Percentiles rank a stretch among this genome's conserved stretches.
Evolutionary conservation across 2,888 invertebrate genomes (phyloP).

Genomic region (Punctoribates punctum): DNA sequence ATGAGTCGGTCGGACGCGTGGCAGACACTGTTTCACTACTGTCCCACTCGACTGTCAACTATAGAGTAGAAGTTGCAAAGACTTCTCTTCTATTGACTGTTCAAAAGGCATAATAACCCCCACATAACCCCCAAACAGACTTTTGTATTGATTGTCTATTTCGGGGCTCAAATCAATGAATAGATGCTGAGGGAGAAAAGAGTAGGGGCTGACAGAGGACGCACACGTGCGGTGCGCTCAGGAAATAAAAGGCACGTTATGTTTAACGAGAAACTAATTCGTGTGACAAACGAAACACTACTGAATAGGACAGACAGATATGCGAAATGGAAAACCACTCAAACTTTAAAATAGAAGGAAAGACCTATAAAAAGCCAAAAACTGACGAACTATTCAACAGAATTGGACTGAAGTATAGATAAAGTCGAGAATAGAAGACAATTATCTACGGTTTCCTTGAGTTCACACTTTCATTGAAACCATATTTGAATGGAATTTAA

Average conservation of each 20-base stretch:
- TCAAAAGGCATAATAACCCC: not conserved
- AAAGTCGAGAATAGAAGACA: too few relatives aligned
- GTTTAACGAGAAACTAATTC: slow-evolving; percentile 30
- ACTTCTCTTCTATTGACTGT: not conserved
- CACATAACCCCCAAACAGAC: slow-evolving; percentile 20
- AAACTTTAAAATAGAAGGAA: not conserved
- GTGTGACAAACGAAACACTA: slow-evolving; percentile 23
- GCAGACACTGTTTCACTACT: slow-evolving; percentile 19
- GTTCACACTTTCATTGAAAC: too few relatives aligned
- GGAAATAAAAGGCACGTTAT: slow-evolving; percentile 35
- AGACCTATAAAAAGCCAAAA: slow-evolving; percentile 3
- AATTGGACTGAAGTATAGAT: not conserved
- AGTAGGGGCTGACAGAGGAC: not conserved
- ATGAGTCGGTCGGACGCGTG: slow-evolving; percentile 8
- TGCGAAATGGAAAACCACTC: too few relatives aligned
- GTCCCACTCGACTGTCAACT: slow-evolving; percentile 24
- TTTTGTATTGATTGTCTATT: slow-evolving; percentile 24
- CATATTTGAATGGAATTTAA: not conserved
- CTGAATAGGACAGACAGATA: not conserved
- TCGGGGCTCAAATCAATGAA: slow-evolving; percentile 1
- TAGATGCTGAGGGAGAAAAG: not conserved
- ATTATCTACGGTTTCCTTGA: too few relatives aligned
- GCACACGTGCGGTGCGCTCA: not conserved
- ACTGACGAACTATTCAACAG: not conserved
- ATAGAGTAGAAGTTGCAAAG: not conserved